Conservation (phyloP, 2,888 invertebrate species). For the Acanthosepion pharaonis region DNA sequence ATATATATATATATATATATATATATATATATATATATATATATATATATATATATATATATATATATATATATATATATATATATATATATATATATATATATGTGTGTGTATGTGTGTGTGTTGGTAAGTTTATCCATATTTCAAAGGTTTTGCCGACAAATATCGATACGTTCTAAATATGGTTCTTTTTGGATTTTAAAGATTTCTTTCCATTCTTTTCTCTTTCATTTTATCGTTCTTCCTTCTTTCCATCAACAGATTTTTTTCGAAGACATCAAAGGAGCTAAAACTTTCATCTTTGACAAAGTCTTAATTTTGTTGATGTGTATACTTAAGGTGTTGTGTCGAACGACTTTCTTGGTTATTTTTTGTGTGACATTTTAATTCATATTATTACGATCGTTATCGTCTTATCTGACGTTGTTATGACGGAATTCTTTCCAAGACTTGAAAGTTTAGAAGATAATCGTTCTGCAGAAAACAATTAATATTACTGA, state of each 20-base stretch:
- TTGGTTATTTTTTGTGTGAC: not conserved
- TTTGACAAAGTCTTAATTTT: not conserved
- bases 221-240: too few species aligned
- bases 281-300: not conserved
- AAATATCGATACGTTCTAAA: not conserved
- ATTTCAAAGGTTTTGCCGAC: not conserved
- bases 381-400: not conserved
- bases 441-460: not conserved
- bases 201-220: not conserved
- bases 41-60: not conserved
- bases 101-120: not conserved
- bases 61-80: not conserved
- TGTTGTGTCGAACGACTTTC: not conserved
- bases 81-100: not conserved
- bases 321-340: not conserved
- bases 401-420: not conserved
- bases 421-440: not conserved
- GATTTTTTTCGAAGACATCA: not conserved
- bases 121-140: not conserved
- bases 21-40: not conserved
- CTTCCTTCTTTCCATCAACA: not conserved
- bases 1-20: not conserved
- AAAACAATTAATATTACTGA: too few species aligned
- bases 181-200: not conserved
- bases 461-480: not conserved